Conservation (phyloP, 2,888 invertebrate genomes). For the Drosophila rubida region DNA sequence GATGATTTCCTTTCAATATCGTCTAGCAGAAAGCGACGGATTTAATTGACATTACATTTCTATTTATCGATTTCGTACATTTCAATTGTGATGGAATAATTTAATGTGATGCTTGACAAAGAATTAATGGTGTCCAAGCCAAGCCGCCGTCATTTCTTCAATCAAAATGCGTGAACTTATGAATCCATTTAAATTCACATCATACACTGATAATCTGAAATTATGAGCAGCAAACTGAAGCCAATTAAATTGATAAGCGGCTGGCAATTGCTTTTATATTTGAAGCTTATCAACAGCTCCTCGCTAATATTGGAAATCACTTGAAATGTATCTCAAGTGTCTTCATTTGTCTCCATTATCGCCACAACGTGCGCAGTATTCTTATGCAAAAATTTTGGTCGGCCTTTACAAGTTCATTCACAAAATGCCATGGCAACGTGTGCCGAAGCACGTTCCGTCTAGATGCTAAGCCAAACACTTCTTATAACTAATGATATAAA, state of each 20-base stretch:
- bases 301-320: constrained; percentile 5
- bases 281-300: constrained; percentile 6
- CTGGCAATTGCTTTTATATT: background rate
- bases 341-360: constrained; percentile 13
- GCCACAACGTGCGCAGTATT: constrained; percentile 53
- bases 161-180: background rate
- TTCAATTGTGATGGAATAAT: background rate
- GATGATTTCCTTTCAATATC: no score
- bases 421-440: constrained; percentile 50
- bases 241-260: constrained; percentile 33
- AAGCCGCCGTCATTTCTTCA: background rate
- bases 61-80: no score
- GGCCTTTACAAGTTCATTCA: constrained; percentile 66
- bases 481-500: constrained; percentile 22
- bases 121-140: background rate
- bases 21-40: no score
- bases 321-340: constrained; percentile 22
- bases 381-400: constrained; percentile 34
- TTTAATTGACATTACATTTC: no score
- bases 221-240: background rate
- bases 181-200: constrained; percentile 17
- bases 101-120: background rate
- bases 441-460: constrained; percentile 42
- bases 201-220: constrained; percentile 1
- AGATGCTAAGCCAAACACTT: constrained; percentile 23